Percentiles rank a stretch among this genome's conserved stretches.
Evolutionary conservation across 2,888 invertebrate species (phyloP).

Genomic region (Pachycephus smyrnensis): DNA sequence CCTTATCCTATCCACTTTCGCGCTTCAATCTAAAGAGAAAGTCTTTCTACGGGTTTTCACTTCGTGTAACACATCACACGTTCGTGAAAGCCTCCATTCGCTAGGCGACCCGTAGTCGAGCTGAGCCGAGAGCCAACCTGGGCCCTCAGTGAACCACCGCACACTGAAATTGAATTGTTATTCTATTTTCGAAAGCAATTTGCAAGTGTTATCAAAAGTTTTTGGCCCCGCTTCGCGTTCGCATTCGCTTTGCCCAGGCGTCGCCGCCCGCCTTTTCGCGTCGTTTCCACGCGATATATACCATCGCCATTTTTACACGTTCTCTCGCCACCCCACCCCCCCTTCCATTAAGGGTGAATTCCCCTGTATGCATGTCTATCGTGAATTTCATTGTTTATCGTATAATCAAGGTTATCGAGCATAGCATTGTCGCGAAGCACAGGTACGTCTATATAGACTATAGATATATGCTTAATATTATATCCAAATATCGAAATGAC

Average conservation of each 20-base stretch:
- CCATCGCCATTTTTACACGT: background rate
- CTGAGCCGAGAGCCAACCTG: background rate
- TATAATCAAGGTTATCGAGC: background rate
- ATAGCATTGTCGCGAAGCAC: background rate
- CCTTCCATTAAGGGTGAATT: background rate
- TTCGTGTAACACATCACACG: background rate
- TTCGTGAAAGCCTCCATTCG: background rate
- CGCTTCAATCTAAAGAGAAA: background rate
- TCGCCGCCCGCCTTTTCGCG: slow-evolving; percentile 7
- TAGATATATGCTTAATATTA: too few relatives aligned
- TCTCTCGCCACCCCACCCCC: too few relatives aligned
- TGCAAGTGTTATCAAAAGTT: slow-evolving; percentile 66
- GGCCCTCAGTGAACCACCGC: slow-evolving; percentile 34
- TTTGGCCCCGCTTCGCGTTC: slow-evolving; percentile 38
- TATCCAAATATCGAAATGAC: background rate
- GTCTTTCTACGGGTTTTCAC: background rate
- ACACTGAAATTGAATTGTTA: slow-evolving; percentile 65
- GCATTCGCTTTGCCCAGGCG: slow-evolving; percentile 31
- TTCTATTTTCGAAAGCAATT: slow-evolving; percentile 67
- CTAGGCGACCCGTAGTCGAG: background rate
- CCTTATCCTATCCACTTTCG: background rate
- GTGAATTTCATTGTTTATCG: background rate
- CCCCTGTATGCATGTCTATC: background rate
- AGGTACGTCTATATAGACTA: background rate
- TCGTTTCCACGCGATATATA: background rate